Evolutionary conservation across 2,888 invertebrate species (phyloP).

Genomic region (Thera obeliscata): DNA sequence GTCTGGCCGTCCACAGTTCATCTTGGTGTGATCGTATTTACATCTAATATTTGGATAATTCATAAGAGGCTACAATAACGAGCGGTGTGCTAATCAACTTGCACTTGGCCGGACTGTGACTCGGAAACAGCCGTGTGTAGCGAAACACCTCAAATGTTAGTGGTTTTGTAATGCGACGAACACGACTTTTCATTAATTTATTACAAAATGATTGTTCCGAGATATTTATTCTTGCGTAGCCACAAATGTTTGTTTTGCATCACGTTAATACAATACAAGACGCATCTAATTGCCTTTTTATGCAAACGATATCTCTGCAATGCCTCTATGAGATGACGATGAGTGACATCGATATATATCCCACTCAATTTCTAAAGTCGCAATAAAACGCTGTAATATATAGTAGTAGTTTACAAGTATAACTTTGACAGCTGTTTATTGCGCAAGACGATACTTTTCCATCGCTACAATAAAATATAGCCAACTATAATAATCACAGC

Average conservation of each 20-base stretch:
- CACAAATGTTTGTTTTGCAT: conserved; percentile 38
- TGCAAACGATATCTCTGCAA: conserved; percentile 34
- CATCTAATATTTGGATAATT: too few species aligned
- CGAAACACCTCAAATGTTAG: conserved; percentile 21
- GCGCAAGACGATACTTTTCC: conserved; percentile 16
- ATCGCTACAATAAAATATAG: conserved; percentile 35
- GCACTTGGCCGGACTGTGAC: conserved; percentile 1
- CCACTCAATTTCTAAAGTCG: neutral
- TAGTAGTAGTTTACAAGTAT: neutral
- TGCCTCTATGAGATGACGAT: conserved; percentile 4
- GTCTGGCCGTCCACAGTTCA: too few species aligned
- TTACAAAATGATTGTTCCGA: conserved; percentile 45
- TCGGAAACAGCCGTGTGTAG: conserved; percentile 10
- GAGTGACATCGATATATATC: conserved; percentile 26
- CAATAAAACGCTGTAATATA: neutral
- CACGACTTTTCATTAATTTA: conserved; percentile 46
- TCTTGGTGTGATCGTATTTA: too few species aligned
- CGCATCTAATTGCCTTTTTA: conserved; percentile 41
- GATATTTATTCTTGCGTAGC: conserved; percentile 48
- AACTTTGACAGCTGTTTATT: conserved; percentile 8
- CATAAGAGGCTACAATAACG: neutral
- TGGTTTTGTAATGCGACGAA: conserved; percentile 46
- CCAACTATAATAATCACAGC: conserved; percentile 36
- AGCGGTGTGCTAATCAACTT: neutral
- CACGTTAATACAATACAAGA: conserved; percentile 41